Evolutionary conservation across 2,888 invertebrate species (phyloP), one percentile per base, ranked within the genome.

Genomic region (Baronia brevicornis): DNA sequence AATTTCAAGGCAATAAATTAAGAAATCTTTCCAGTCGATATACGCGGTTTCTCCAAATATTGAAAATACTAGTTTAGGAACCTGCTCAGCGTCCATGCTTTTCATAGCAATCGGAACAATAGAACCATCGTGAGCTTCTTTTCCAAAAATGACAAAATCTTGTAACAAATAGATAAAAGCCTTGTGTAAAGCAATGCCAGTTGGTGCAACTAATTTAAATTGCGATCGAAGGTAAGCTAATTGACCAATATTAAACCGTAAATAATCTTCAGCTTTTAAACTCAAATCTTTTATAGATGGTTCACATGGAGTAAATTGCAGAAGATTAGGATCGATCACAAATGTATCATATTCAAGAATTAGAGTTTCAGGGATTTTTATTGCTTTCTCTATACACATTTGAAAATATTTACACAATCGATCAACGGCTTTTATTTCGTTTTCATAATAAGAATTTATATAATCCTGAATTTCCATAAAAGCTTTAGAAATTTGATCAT

Each of bases 21-120:
- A 65, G 48, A 91, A 90, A 57, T 90, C 89, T 48, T 86, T 85
- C 90, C 90, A 91, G 48, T 89, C 87, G 5, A 90, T 51, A 39
- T 85, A 86, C 5, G 80, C 82, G 0, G 77, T 73, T 23, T 85
- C 75, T 1, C 88, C 88, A 53, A 87, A 90, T 7, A 89, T 38
- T 17, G 59, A 44, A 28, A 56, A 57, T 0, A 87, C 70, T 18
- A 87, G 46, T 43, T 67, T 71, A 1, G 75, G 60, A 12, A 87
- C 60, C 41, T 85, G 64, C 15, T 72, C 69, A 1, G 79, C 68
- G 40, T 75, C 67, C 5, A 87, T 42, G 5, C 50, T 56, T 37
- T 53, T 64, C 87, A 87, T 87, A 5, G 53, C 27, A 53, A 68
- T 55, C 28, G 69, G 67, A 43, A 78, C 66, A 17, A 78, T 38